Percentiles rank a stretch among this genome's conserved stretches.
phyloP scores from a whole-genome alignment of 2,888 invertebrate species.

The Meiosimyza decipiens region DNA sequence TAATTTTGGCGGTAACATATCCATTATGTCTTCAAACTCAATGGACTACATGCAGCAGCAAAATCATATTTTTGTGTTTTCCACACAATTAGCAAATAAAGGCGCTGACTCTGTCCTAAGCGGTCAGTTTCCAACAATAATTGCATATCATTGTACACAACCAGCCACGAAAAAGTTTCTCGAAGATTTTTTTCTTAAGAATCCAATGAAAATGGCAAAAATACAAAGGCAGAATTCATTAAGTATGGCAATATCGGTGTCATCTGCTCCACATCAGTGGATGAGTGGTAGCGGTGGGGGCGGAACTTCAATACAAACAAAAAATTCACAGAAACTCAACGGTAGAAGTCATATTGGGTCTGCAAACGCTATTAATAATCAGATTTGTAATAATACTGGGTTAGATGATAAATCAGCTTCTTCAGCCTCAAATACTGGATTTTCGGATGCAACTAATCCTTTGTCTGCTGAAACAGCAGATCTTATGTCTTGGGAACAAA shows the following conservation, averaged over 20 bases:
- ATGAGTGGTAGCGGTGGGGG: constrained; percentile 30
- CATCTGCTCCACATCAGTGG: constrained; percentile 37
- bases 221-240: constrained; percentile 80
- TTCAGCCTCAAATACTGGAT: constrained; percentile 14
- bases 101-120: constrained; percentile 92
- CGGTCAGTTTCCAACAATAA: constrained; percentile 90
- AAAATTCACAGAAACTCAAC: constrained; percentile 19
- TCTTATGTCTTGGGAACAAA: constrained; percentile 31
- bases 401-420: constrained; percentile 23
- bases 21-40: constrained; percentile 37
- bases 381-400: constrained; percentile 21
- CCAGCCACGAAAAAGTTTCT: constrained; percentile 94
- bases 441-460: constrained; percentile 17
- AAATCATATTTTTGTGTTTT: constrained; percentile 98
- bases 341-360: constrained; percentile 14
- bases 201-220: constrained; percentile 89
- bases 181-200: constrained; percentile 81
- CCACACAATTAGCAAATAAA: constrained; percentile 92
- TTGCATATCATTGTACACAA: constrained; percentile 95
- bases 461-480: constrained; percentile 12
- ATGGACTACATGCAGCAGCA: constrained; percentile 88
- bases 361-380: constrained; percentile 5
- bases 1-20: constrained; percentile 28
- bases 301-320: constrained; percentile 30
- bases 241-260: constrained; percentile 47